phyloP scores from a whole-genome alignment of 2,888 invertebrate genomes.

The Drosophila mettleri region DNA sequence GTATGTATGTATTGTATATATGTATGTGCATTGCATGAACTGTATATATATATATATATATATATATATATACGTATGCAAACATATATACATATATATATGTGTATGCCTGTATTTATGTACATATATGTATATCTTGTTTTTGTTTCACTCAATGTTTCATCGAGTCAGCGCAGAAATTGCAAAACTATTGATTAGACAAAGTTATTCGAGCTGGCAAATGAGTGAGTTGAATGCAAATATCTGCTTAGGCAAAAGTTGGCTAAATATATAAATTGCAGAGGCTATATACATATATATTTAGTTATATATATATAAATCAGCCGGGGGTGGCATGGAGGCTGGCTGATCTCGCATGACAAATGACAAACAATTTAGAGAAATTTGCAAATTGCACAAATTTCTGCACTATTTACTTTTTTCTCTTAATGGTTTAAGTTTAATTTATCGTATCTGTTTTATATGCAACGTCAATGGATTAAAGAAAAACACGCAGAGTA shows the following conservation, averaged over 20 bases:
- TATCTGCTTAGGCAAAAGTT: slow-evolving; percentile 13
- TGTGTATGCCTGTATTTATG: too few species aligned
- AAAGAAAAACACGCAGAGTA: slow-evolving; percentile 8
- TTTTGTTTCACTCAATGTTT: not conserved
- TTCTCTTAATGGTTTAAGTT: slow-evolving; percentile 22
- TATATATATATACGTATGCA: too few species aligned
- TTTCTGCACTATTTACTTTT: slow-evolving; percentile 57
- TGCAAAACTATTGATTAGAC: slow-evolving; percentile 49
- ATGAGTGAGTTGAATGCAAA: slow-evolving; percentile 31
- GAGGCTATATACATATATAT: not conserved
- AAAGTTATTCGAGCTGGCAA: slow-evolving; percentile 24
- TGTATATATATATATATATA: too few species aligned
- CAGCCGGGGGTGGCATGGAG: not conserved
- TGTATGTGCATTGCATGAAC: too few species aligned
- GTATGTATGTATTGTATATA: too few species aligned
- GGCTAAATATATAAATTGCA: not conserved
- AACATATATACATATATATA: too few species aligned
- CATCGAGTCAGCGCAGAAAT: not conserved
- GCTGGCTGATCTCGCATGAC: not conserved
- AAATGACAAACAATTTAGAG: slow-evolving; percentile 45
- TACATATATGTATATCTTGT: too few species aligned
- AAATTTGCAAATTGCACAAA: slow-evolving; percentile 27
- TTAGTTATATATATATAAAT: not conserved
- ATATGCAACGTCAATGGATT: slow-evolving; percentile 37
- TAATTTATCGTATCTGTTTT: slow-evolving; percentile 31